Evolutionary conservation across 2,113 vertebrate species (phyloP), one percentile per base, ranked within the genome.

Genomic region (Syngnathus floridae): DNA sequence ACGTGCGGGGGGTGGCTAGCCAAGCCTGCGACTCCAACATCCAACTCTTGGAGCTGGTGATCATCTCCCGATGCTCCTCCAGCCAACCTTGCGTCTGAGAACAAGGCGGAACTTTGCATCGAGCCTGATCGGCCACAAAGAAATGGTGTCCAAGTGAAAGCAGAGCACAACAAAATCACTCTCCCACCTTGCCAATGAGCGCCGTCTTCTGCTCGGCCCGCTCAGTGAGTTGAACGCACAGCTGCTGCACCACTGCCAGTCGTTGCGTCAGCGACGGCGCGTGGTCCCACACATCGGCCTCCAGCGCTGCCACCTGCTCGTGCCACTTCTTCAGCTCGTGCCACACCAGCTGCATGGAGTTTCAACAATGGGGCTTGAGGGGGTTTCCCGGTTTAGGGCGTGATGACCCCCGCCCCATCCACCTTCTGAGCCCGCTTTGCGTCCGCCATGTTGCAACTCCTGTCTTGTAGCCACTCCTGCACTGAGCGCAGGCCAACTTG

Each of bases 361-460:
- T 31, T 31, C 26, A 31, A 31, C 26, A 31, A 31, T 31, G 26
- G 26, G 2, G 26, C 26, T 31, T 31, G 26, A 31, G 26, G 26
- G 26, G 26, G 26, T 31, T 31, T 31, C 26, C 26, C 26, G 26
- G 26, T 2, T 31, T 31, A 31, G 26, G 26, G 26, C 3, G 26
- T 31, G 26, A 31, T 31, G 26, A 31, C 26, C 26, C 26, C 26
- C 26, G 26, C 26, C 26, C 26, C 26, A 31, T 31, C 26, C 83
- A 99, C 97, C 93, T 98, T 96, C 79, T 95, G 95, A 65, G 92
- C 84, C 77, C 87, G 81, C 79, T 94, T 92, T 7, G 96, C 95
- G 71, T 93, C 90, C 14, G 60, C 60, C 49, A 94, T 78, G 10
- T 81, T 90, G 71, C 89, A 83, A 67, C 90, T 93, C 64, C 85